phyloP scores from a whole-genome alignment of 2,888 invertebrate species.

The Pollenia griseotomentosa region DNA sequence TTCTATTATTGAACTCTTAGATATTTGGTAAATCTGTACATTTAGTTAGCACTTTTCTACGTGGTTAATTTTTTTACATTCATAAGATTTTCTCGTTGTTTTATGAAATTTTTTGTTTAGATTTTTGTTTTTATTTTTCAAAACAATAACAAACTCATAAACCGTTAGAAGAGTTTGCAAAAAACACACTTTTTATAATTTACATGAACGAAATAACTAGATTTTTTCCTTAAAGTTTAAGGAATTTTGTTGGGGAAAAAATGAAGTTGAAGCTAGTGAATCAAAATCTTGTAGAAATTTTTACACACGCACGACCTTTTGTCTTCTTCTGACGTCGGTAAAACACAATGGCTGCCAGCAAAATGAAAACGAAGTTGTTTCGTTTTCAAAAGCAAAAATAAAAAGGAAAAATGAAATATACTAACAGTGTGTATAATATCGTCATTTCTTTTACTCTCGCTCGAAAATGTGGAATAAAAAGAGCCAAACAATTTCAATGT shows the following conservation, averaged over 20 bases:
- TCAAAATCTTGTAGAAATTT: slow-evolving; percentile 57
- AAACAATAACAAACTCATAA: slow-evolving; percentile 71
- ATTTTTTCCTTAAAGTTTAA: slow-evolving; percentile 74
- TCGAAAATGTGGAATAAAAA: neutral
- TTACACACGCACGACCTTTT: slow-evolving; percentile 76
- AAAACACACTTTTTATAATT: slow-evolving; percentile 62
- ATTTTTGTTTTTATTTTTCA: slow-evolving; percentile 67
- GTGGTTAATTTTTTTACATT: slow-evolving; percentile 10
- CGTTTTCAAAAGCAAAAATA: slow-evolving; percentile 62
- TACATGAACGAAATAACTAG: slow-evolving; percentile 82
- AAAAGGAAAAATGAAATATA: slow-evolving; percentile 63
- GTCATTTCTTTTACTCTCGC: slow-evolving; percentile 37
- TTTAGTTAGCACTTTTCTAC: slow-evolving; percentile 3
- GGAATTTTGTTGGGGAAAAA: slow-evolving; percentile 69
- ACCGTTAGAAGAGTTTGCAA: slow-evolving; percentile 72
- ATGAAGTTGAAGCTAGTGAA: slow-evolving; percentile 77
- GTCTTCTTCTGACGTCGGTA: slow-evolving; percentile 81
- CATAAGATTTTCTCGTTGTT: slow-evolving; percentile 9
- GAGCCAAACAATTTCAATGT: neutral
- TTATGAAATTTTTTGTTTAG: slow-evolving; percentile 58
- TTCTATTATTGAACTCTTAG: neutral
- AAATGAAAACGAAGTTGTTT: slow-evolving; percentile 71
- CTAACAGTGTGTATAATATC: neutral
- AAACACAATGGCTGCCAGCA: slow-evolving; percentile 78
- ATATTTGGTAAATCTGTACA: neutral